phyloP scores from a whole-genome alignment of 1,140 invertebrate species.

The Gerris buenoi region DNA sequence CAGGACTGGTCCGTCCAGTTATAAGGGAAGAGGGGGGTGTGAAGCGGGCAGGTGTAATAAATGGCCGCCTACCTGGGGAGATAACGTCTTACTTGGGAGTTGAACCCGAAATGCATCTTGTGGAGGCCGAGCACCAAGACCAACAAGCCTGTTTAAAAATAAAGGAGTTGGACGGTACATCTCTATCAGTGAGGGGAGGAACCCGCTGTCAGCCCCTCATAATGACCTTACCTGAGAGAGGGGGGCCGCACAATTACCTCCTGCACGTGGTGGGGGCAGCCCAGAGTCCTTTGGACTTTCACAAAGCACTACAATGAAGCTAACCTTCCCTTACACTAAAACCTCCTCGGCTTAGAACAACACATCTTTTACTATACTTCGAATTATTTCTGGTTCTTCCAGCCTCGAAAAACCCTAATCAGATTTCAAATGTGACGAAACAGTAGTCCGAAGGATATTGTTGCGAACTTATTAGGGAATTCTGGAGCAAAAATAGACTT shows the following conservation, averaged over 20 bases:
- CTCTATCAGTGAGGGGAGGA: not conserved
- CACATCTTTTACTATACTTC: not conserved
- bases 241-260: not conserved
- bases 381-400: not conserved
- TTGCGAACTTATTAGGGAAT: not conserved
- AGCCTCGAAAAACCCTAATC: not conserved
- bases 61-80: not conserved
- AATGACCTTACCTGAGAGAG: not conserved
- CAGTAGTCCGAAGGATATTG: not conserved
- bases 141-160: not conserved
- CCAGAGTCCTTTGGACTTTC: not conserved
- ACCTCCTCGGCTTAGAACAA: not conserved
- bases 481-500: not conserved
- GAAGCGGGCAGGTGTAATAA: not conserved
- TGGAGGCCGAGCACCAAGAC: not conserved
- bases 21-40: not conserved
- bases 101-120: not conserved
- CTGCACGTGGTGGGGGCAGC: not conserved
- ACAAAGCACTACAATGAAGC: not conserved
- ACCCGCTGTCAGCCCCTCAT: not conserved
- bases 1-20: not conserved
- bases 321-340: not conserved
- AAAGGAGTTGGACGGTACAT: not conserved
- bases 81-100: not conserved
- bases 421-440: not conserved